Base-by-base conservation (phyloP, 2,113 vertebrate genomes). In the Chelonoidis abingdonii region DNA sequence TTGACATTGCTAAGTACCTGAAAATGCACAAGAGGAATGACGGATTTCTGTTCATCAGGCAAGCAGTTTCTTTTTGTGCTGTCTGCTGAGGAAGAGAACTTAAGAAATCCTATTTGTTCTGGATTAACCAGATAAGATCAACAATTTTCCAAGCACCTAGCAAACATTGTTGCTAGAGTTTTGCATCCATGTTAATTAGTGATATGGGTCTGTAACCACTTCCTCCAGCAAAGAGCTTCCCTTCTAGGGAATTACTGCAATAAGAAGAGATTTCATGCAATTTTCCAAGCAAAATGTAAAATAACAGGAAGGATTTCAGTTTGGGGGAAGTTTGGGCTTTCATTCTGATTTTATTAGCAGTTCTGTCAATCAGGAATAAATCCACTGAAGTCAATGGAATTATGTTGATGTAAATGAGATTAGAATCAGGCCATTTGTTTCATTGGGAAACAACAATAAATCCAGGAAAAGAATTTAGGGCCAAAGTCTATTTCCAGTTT, bases 371-470 rank as follows among this genome's bases (percentile, higher is more conserved):
- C 87, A 94, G 85, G 22, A 94, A n/a, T 57, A 93, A 92, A 93
- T 93, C 88, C 95, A 13, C 57, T 85, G 88, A 92, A 95, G 87
- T 79, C 5, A 95, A 31, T 81, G 80, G 87, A 96, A 91, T 97
- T 95, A 95, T 87, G 93, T 92, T 89, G 57, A 27, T 95, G 83
- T 93, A 94, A 95, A 94, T 93, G 94, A 94, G 90, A 83, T 94
- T 95, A 89, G 94, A 96, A 95, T 90, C 92, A 54, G n/a, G 62
- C 27, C 90, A 93, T 94, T 87, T 94, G 52, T 90, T 93, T 88
- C 78, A 91, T 57, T 38, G 27, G 91, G 88, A 86, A 72, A 92
- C 72, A 92, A 69, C 90, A 89, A 57, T 84, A 92, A 96, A 86
- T 89, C 87, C 62, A 52, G 89, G 80, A 87, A 82, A 93, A 87